A percentile compares a stretch with the other conserved stretches of the same genome.
phyloP scores from a whole-genome alignment of 2,888 invertebrate genomes.

The Andrena minutula region DNA sequence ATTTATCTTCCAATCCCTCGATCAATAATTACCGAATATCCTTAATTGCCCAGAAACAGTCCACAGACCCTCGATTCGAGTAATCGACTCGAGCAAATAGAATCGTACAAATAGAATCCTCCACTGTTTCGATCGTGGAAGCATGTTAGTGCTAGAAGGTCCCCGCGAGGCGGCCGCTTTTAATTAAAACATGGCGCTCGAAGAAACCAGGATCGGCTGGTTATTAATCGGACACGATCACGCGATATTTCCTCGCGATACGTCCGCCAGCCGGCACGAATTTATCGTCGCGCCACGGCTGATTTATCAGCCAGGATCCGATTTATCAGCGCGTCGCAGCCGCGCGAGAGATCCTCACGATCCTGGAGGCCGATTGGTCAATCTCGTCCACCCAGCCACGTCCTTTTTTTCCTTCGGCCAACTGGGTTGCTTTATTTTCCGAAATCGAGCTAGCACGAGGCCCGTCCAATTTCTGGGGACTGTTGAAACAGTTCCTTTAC shows the following conservation, averaged over 20 bases:
- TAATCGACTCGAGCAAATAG: background rate
- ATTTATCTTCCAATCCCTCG: too few relatives aligned
- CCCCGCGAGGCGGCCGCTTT: constrained; percentile 24
- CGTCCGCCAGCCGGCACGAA: constrained; percentile 65
- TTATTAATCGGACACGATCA: constrained; percentile 77
- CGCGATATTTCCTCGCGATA: constrained; percentile 77
- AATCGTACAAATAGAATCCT: background rate
- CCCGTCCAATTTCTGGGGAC: constrained; percentile 31
- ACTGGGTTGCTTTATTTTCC: background rate
- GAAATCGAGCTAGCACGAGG: constrained; percentile 1
- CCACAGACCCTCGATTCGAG: background rate
- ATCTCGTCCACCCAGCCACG: constrained; percentile 50
- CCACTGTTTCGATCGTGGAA: background rate
- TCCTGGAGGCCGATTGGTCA: constrained; percentile 67
- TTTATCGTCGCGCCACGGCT: constrained; percentile 68
- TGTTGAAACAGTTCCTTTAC: too few relatives aligned
- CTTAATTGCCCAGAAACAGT: background rate
- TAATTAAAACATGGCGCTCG: constrained; percentile 61
- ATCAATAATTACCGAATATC: too few relatives aligned
- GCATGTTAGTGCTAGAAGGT: background rate
- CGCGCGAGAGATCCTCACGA: constrained; percentile 58
- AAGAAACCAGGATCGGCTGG: constrained; percentile 48
- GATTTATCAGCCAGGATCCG: constrained; percentile 72
- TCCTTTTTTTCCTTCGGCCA: background rate
- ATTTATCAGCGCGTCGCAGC: constrained; percentile 70